Conservation (phyloP, 2,113 vertebrate genomes). For the Poeciliopsis turrubarensis region DNA sequence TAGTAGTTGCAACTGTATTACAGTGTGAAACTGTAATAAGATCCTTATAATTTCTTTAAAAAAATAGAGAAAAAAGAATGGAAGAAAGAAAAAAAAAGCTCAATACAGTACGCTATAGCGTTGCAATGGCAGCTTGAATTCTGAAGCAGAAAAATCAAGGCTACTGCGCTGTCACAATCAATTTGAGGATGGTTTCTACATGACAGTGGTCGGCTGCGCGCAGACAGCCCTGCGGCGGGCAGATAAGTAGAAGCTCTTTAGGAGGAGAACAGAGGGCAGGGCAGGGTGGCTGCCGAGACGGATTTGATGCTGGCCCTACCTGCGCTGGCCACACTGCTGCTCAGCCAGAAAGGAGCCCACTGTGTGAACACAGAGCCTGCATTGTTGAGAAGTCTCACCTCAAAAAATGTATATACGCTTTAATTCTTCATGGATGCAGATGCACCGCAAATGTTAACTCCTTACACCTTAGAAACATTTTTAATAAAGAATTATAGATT, state of each 20-base stretch:
- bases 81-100: slow-evolving; percentile 59
- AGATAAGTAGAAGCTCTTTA: slow-evolving; percentile 83
- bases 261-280: slow-evolving; percentile 65
- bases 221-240: slow-evolving; percentile 72
- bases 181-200: slow-evolving; percentile 73
- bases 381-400: slow-evolving; percentile 67
- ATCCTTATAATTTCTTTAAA: too few species aligned
- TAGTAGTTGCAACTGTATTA: slow-evolving; percentile 62
- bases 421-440: slow-evolving; percentile 46
- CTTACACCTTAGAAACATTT: neutral
- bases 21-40: slow-evolving; percentile 61
- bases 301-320: slow-evolving; percentile 76
- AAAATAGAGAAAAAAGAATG: slow-evolving; percentile 17
- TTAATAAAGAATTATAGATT: neutral
- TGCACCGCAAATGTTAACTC: neutral
- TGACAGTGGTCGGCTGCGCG: slow-evolving; percentile 66
- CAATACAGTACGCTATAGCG: slow-evolving; percentile 48
- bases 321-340: slow-evolving; percentile 56
- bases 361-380: slow-evolving; percentile 68
- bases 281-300: slow-evolving; percentile 62
- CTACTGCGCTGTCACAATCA: slow-evolving; percentile 74
- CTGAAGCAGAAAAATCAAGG: slow-evolving; percentile 63
- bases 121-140: slow-evolving; percentile 59
- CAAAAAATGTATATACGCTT: slow-evolving; percentile 72
- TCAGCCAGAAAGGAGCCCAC: slow-evolving; percentile 61